Evolutionary conservation across 2,888 invertebrate genomes (phyloP).

Genomic region (Clepsis dumicolana): DNA sequence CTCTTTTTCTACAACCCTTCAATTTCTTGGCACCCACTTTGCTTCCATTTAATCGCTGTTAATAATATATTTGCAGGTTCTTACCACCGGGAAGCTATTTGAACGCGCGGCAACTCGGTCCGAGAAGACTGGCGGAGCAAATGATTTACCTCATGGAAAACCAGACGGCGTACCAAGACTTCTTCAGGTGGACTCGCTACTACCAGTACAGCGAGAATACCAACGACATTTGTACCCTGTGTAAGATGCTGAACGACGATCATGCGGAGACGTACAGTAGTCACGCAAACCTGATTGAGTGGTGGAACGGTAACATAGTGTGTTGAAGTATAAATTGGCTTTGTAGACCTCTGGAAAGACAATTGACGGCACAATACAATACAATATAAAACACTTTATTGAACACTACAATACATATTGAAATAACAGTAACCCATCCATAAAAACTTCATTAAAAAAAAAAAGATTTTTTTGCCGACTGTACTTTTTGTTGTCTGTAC

Average conservation of each 20-base stretch:
- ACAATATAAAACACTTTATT: no score
- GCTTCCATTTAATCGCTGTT: no score
- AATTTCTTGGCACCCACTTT: no score
- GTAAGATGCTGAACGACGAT: not conserved
- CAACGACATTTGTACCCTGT: not conserved
- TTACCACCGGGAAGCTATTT: conserved; percentile 67
- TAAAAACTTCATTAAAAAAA: no score
- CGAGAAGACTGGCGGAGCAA: conserved; percentile 58
- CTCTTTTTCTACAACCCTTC: no score
- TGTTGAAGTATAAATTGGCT: not conserved
- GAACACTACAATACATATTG: no score
- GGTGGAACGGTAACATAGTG: conserved; percentile 9
- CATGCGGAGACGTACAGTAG: not conserved
- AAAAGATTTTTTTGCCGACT: no score
- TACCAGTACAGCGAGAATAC: not conserved
- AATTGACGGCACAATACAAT: no score
- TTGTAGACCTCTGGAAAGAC: no score
- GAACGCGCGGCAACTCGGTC: conserved; percentile 59
- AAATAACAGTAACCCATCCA: no score
- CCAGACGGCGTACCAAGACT: conserved; percentile 56
- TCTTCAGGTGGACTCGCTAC: conserved; percentile 62
- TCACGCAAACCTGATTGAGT: not conserved
- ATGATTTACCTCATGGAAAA: conserved; percentile 60
- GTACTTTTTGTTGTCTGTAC: no score
- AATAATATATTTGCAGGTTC: conserved; percentile 48